phyloP scores from a whole-genome alignment of 2,888 invertebrate genomes.

The Eucera pruinosa region DNA sequence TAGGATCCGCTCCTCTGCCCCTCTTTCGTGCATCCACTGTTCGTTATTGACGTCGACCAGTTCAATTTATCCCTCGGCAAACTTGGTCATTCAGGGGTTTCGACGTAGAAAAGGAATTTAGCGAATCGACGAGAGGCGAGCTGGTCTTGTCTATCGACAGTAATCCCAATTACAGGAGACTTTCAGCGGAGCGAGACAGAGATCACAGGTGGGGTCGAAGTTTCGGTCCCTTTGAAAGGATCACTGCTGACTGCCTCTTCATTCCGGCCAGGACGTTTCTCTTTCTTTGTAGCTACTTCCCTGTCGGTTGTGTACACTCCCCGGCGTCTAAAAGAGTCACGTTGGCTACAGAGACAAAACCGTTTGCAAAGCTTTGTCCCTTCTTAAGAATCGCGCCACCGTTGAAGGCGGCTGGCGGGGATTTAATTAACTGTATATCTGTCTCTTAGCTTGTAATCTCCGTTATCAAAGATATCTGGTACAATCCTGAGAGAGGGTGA shows the following conservation, averaged over 20 bases:
- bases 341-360: constrained; percentile 60
- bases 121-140: constrained; percentile 39
- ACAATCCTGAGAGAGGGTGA: constrained; percentile 6
- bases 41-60: constrained; percentile 3
- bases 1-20: background rate
- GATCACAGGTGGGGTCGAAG: constrained; percentile 69
- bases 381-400: constrained; percentile 20
- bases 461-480: constrained; percentile 44
- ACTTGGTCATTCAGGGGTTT: constrained; percentile 33
- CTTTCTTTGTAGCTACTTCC: constrained; percentile 66
- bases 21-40: background rate
- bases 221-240: constrained; percentile 69
- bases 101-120: constrained; percentile 60
- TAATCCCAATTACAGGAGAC: constrained; percentile 73
- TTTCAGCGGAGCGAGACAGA: constrained; percentile 56
- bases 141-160: constrained; percentile 59
- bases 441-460: constrained; percentile 43
- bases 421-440: constrained; percentile 72
- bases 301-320: constrained; percentile 58
- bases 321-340: constrained; percentile 54
- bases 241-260: constrained; percentile 55
- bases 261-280: constrained; percentile 61
- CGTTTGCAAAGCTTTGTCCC: constrained; percentile 41
- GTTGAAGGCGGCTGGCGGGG: constrained; percentile 33
- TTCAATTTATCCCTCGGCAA: constrained; percentile 36